Evolutionary conservation across 2,888 invertebrate species (phyloP), one percentile per base, ranked within the genome.

Genomic region (Agrochola lota): DNA sequence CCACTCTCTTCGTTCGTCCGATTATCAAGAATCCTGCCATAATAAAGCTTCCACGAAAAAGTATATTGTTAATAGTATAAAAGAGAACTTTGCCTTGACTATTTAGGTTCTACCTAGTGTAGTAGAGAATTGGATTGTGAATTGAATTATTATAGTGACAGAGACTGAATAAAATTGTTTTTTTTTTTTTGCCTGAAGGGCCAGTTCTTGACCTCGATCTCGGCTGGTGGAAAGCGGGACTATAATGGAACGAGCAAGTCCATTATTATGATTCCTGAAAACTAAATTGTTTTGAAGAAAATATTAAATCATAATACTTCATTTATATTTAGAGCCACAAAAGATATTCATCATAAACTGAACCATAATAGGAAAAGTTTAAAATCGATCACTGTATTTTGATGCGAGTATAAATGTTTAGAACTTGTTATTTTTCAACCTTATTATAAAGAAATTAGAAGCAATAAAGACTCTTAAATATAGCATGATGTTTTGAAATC

Each of bases 391-490:
- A 64, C 15, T 35, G 43, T 57, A 55, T 78, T 71, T 68, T 83
- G 30, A 81, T 71, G 23, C 23, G 40, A 74, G 40, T 11, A 35
- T 52, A 84, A 74, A 60, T 35, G 59, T 67, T 72, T 55, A 12
- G 15, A 63, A 30, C 6, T 75, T 63, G n/a, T 60, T 40, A 62
- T 74, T 71, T 73, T 63, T 52, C 26, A 62, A 52, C 46, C 40
- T 59, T 66, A 84, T 85, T 86, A 84, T 78, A 84, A 77, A 74
- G 11, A 74, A 59, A 84, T 86, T 76, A 81, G 77, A n/a, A 72
- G 26, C 55, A 60, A 57, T 40, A n/a, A 26, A 64, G 11, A 11
- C 20, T 2, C 2, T 60, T 43, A 62, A 55, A 68, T 60, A 52
- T 23, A 63, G 12, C 15, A 57, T n/a, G 23, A 62, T 74, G 15